Conservation (phyloP, 2,797 vertebrate species). For the Manis javanica region DNA sequence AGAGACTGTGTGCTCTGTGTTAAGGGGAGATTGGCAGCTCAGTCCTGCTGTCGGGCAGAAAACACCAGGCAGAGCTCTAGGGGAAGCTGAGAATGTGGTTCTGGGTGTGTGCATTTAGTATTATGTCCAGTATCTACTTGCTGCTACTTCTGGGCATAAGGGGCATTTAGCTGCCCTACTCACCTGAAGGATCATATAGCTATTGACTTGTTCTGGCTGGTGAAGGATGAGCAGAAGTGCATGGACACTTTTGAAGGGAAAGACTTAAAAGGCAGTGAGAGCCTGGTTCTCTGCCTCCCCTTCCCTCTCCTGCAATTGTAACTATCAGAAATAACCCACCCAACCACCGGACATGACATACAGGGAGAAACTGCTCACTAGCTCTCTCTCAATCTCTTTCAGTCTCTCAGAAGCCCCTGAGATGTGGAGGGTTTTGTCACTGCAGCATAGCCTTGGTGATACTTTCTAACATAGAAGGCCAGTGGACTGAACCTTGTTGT, state of each 20-base stretch:
- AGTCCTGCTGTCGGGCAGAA: background rate
- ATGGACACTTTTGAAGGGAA: background rate
- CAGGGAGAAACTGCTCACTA: no score
- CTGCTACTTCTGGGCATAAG: rapidly evolving
- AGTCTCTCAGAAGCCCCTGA: background rate
- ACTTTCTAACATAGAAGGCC: background rate
- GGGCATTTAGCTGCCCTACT: background rate
- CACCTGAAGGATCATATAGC: no score
- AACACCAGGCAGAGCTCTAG: background rate
- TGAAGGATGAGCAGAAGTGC: background rate
- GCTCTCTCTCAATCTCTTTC: background rate
- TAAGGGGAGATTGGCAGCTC: rapidly evolving
- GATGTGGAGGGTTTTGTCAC: background rate
- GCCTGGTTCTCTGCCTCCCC: background rate
- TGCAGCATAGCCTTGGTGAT: background rate
- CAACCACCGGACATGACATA: rapidly evolving
- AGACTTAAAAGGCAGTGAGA: no score
- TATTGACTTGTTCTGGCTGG: background rate
- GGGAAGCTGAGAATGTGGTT: background rate
- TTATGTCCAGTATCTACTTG: background rate
- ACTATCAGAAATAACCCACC: no score
- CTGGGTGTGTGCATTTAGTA: background rate
- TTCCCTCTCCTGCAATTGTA: background rate
- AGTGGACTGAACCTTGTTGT: background rate
- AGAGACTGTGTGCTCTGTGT: background rate